Percentiles rank a stretch among this genome's conserved stretches.
Conservation (phyloP, 2,113 vertebrate genomes). For the Protomyctophum bolini region DNA sequence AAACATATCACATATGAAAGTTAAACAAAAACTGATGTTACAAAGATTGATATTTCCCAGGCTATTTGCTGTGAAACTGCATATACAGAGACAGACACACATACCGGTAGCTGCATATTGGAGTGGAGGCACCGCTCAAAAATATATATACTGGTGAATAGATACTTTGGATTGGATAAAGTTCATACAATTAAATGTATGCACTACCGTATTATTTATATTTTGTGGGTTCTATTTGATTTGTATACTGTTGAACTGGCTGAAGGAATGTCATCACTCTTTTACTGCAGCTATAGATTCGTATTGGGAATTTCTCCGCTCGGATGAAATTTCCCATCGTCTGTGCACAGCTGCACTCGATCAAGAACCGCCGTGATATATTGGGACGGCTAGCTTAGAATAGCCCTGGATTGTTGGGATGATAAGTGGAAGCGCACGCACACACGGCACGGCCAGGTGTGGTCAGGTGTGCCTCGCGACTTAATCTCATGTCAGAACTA, state of each 20-base stretch:
- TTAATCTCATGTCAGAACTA: slow-evolving; percentile 46
- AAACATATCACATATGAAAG: too few relatives aligned
- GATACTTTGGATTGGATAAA: too few relatives aligned
- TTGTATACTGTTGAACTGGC: not conserved
- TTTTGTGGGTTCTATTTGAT: not conserved
- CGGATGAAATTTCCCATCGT: slow-evolving; percentile 37
- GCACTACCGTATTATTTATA: not conserved
- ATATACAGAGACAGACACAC: too few relatives aligned
- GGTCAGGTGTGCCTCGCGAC: slow-evolving; percentile 57
- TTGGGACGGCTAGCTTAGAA: slow-evolving; percentile 22
- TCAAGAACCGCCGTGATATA: slow-evolving; percentile 35
- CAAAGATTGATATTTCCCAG: too few relatives aligned
- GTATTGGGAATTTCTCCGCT: slow-evolving; percentile 26
- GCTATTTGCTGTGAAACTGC: too few relatives aligned
- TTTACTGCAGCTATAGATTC: slow-evolving; percentile 13
- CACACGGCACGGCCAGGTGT: not conserved
- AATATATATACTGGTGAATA: too few relatives aligned
- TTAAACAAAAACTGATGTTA: too few relatives aligned
- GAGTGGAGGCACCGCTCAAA: too few relatives aligned
- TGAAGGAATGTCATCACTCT: slow-evolving; percentile 3
- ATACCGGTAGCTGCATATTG: too few relatives aligned
- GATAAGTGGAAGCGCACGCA: slow-evolving; percentile 17
- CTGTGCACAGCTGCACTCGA: slow-evolving; percentile 47
- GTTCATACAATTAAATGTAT: too few relatives aligned
- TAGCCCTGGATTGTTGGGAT: slow-evolving; percentile 10